Percentiles rank a stretch among this genome's conserved stretches.
phyloP scores from a whole-genome alignment of 2,113 vertebrate genomes.

The Siphamia tubifer region DNA sequence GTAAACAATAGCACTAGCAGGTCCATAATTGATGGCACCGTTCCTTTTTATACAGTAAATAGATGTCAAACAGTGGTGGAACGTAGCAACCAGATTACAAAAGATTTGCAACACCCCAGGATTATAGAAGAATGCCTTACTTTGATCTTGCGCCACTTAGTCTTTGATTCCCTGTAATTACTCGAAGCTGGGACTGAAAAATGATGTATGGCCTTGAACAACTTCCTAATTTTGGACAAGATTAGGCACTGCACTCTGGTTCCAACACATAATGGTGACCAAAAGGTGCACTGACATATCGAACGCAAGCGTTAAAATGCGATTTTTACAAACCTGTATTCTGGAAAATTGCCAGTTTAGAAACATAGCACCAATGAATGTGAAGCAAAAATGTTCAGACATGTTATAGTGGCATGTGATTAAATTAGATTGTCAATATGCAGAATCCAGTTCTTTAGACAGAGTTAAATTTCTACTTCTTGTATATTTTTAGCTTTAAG shows the following conservation, averaged over 20 bases:
- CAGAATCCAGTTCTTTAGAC: too few relatives aligned
- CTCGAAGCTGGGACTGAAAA: slow-evolving; percentile 51
- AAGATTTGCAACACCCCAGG: slow-evolving; percentile 78
- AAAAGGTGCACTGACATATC: background rate
- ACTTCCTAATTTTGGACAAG: slow-evolving; percentile 65
- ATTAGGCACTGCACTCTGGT: background rate
- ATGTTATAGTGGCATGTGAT: too few relatives aligned
- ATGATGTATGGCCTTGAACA: slow-evolving; percentile 64
- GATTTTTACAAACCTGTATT: too few relatives aligned
- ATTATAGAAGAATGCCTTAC: slow-evolving; percentile 75
- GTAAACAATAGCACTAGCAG: slow-evolving; percentile 72
- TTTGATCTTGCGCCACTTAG: slow-evolving; percentile 78
- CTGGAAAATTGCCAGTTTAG: too few relatives aligned
- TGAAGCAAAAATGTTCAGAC: too few relatives aligned
- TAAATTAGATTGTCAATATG: too few relatives aligned
- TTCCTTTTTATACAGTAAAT: slow-evolving; percentile 80
- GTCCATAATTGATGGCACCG: slow-evolving; percentile 71
- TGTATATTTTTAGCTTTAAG: too few relatives aligned
- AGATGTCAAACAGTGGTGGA: slow-evolving; percentile 78
- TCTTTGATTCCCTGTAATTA: slow-evolving; percentile 79
- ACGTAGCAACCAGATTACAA: slow-evolving; percentile 69
- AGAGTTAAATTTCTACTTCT: too few relatives aligned
- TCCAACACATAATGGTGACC: background rate
- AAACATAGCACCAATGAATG: too few relatives aligned
- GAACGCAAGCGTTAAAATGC: too few relatives aligned